phyloP scores from a whole-genome alignment of 2,888 invertebrate genomes.

The Colletes collaris region DNA sequence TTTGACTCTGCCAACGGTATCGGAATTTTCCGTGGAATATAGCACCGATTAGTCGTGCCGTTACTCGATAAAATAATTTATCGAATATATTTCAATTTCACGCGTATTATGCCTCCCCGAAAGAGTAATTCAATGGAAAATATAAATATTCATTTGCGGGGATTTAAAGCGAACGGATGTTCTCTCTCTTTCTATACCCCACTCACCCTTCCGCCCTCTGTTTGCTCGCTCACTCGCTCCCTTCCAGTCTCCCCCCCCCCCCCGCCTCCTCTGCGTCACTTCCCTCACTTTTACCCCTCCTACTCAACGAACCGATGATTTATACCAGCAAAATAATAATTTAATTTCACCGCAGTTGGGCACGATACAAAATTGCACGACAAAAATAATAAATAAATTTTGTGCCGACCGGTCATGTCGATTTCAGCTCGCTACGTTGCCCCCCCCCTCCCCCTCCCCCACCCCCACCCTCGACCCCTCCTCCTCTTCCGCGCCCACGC shows the following conservation, averaged over 20 bases:
- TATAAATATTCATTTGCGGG: slow-evolving; percentile 83
- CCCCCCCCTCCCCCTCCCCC: slow-evolving; percentile 18
- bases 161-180: slow-evolving; percentile 75
- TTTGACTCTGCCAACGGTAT: slow-evolving; percentile 56
- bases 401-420: slow-evolving; percentile 77
- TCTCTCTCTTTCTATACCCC: slow-evolving; percentile 50
- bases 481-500: slow-evolving; percentile 59
- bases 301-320: slow-evolving; percentile 74
- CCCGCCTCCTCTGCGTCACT: slow-evolving; percentile 27
- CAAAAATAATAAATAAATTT: slow-evolving; percentile 83
- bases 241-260: slow-evolving; percentile 29
- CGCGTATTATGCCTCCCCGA: slow-evolving; percentile 81
- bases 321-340: slow-evolving; percentile 83
- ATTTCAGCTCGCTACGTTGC: slow-evolving; percentile 72
- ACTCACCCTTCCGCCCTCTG: neutral
- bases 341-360: slow-evolving; percentile 82
- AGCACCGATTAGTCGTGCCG: slow-evolving; percentile 79
- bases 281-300: slow-evolving; percentile 53
- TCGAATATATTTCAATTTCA: slow-evolving; percentile 82
- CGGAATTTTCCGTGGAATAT: slow-evolving; percentile 72
- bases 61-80: slow-evolving; percentile 82
- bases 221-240: slow-evolving; percentile 44
- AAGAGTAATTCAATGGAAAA: slow-evolving; percentile 83
- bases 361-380: slow-evolving; percentile 82
- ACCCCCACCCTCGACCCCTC: too few species aligned